Evolutionary conservation across 2,113 vertebrate genomes (phyloP).

Genomic region (Paedocypris sp.): DNA sequence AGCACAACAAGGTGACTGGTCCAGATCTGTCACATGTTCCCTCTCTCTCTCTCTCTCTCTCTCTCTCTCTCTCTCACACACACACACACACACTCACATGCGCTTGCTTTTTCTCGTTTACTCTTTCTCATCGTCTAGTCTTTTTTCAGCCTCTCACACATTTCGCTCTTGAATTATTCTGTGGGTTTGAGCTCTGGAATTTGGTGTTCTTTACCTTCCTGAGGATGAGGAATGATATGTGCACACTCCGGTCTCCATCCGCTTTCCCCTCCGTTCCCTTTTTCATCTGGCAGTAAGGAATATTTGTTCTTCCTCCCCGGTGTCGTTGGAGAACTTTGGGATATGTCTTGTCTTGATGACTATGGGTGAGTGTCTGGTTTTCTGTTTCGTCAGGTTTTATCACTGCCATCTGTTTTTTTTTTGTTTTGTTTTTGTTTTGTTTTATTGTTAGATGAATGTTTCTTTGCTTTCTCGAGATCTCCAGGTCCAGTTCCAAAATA

Average conservation of each 20-base stretch:
- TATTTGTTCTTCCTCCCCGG: conserved; percentile 26
- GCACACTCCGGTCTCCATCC: background rate
- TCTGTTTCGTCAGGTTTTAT: conserved; percentile 12
- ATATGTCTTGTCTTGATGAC: conserved; percentile 79
- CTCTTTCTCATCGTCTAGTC: conserved; percentile 48
- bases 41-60: background rate
- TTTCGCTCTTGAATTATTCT: conserved; percentile 42
- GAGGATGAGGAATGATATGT: conserved; percentile 32
- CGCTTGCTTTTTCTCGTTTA: conserved; percentile 11
- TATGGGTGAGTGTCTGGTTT: conserved; percentile 69
- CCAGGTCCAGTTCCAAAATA: conserved; percentile 27
- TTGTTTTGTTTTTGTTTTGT: too few species aligned
- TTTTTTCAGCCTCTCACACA: conserved; percentile 45
- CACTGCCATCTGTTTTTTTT: background rate
- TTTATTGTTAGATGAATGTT: too few species aligned
- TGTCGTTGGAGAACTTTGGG: conserved; percentile 49
- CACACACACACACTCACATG: conserved; percentile 42
- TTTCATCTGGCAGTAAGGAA: conserved; percentile 11
- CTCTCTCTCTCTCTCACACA: conserved; percentile 48
- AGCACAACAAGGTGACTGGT: conserved; percentile 75
- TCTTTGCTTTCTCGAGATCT: too few species aligned
- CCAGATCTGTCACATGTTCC: conserved; percentile 76
- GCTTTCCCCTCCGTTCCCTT: conserved; percentile 1
- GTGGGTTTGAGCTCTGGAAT: background rate
- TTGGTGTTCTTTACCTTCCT: conserved; percentile 48